Evolutionary conservation across 2,888 invertebrate genomes (phyloP).

Genomic region (Andrena bicolor): DNA sequence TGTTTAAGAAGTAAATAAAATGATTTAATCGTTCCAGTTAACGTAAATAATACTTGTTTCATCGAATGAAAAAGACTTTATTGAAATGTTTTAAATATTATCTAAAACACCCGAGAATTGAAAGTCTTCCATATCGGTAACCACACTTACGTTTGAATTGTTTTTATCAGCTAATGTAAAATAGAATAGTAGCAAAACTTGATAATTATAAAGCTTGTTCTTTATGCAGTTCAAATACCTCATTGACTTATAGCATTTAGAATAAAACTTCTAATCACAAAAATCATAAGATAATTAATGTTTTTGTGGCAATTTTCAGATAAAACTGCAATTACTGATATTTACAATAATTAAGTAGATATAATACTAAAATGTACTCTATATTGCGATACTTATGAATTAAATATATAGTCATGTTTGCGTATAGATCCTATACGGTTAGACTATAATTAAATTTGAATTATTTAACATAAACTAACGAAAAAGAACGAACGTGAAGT

Average conservation of each 20-base stretch:
- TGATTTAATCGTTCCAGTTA: not conserved
- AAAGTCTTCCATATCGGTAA: constrained; percentile 21
- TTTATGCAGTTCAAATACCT: constrained; percentile 8
- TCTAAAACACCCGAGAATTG: constrained; percentile 10
- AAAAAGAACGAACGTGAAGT: not conserved
- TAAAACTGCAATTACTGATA: constrained; percentile 20
- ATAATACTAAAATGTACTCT: constrained; percentile 34
- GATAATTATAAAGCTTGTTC: constrained; percentile 21
- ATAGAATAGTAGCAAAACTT: constrained; percentile 13
- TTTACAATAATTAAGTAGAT: constrained; percentile 26
- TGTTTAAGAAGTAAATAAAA: constrained; percentile 2
- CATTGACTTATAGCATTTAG: not conserved
- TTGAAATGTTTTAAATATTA: not conserved
- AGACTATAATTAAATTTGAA: not conserved
- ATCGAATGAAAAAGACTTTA: constrained; percentile 4
- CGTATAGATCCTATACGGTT: constrained; percentile 7
- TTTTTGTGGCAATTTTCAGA: constrained; percentile 8
- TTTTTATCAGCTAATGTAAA: not conserved
- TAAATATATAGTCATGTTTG: constrained; percentile 10
- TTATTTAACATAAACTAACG: constrained; percentile 17
- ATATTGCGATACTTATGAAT: constrained; percentile 33
- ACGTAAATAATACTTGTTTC: not conserved
- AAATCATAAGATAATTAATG: constrained; percentile 9
- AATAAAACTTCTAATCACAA: constrained; percentile 1
- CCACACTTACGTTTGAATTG: not conserved